Base-by-base conservation (phyloP, 92 coral and sea anemone species). In the Micromussa lordhowensis region DNA sequence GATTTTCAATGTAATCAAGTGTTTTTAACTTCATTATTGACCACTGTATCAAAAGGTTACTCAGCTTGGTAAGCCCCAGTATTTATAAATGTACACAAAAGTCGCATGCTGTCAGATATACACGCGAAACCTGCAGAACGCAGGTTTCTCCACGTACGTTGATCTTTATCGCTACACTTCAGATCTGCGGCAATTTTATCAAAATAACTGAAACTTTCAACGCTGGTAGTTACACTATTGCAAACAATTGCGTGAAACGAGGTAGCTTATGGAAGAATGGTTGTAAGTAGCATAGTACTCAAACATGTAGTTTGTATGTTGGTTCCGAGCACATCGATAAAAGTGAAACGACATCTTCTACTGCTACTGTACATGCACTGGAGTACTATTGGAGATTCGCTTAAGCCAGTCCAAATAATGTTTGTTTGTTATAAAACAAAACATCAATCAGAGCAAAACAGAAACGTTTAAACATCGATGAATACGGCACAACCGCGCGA, bases 21-120 rank as follows among this genome's bases (percentile, higher is more conserved):
- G 49, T 49, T 10, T 68, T 53, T 51, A 55, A 84, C 68, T 18
- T 72, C 55, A 59, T 84, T 35, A 44, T n/a, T 48, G 40, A 14
- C 58, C 81, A 18, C 14, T 17, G n/a, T 55, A 59, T 54, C 16
- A 72, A 72, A 84, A 36, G 69, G 8, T 74, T 29, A 74, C 54
- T 3, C 8, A 24, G 22, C 21, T 30, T 35, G 44, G 12, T 55
- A n/a, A 44, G 48, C 55, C 72, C 81, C 9, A 29, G 38, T 34
- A 77, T 85, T 55, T 31, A 70, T 36, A 69, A 29, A 68, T 71
- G 87, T 54, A 49, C 49, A 48, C 77, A 66, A 29, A 11, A 53
- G 24, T 19, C 35, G 61, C 78, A 73, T 6, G 78, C 78, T 73
- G 78, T 22, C 53, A 34, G 51, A 19, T 21, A 34, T 17, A 71